Evolutionary conservation across 2,888 invertebrate species (phyloP).

Genomic region (Micropterix aruncella): DNA sequence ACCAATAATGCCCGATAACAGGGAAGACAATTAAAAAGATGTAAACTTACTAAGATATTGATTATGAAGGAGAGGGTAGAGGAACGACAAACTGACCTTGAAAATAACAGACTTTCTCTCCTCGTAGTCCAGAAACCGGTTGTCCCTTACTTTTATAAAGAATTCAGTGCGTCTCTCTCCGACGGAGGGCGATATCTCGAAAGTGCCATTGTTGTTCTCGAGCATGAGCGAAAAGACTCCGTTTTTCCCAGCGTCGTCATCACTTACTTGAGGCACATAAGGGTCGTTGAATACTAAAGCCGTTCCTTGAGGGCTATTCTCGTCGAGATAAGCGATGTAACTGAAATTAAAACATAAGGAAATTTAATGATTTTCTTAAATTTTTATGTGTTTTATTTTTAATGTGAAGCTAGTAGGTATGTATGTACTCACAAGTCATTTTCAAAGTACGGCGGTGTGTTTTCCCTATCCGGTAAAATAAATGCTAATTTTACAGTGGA

Average conservation of each 20-base stretch:
- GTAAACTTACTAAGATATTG: background rate
- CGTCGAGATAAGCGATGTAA: conserved; percentile 62
- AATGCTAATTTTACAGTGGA: conserved; percentile 73
- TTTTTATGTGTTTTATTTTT: background rate
- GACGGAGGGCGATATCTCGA: conserved; percentile 74
- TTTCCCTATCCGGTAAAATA: conserved; percentile 62
- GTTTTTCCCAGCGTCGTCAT: conserved; percentile 68
- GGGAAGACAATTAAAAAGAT: background rate
- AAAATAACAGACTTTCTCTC: conserved; percentile 58
- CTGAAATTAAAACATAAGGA: conserved; percentile 32
- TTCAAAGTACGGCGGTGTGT: conserved; percentile 67
- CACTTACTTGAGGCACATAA: conserved; percentile 57
- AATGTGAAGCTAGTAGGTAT: too few relatives aligned
- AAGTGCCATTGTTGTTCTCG: conserved; percentile 72
- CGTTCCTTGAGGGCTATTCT: conserved; percentile 72
- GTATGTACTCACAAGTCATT: conserved; percentile 57
- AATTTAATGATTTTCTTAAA: background rate
- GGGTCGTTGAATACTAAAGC: conserved; percentile 56
- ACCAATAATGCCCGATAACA: too few relatives aligned
- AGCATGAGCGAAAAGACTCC: conserved; percentile 69
- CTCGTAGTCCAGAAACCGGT: conserved; percentile 74
- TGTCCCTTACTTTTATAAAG: conserved; percentile 71
- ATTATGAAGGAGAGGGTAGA: too few relatives aligned
- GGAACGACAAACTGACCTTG: conserved; percentile 35
- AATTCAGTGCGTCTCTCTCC: conserved; percentile 69